Base-by-base conservation (phyloP, 2,113 vertebrate species). In the Dendrocopos noguchii region DNA sequence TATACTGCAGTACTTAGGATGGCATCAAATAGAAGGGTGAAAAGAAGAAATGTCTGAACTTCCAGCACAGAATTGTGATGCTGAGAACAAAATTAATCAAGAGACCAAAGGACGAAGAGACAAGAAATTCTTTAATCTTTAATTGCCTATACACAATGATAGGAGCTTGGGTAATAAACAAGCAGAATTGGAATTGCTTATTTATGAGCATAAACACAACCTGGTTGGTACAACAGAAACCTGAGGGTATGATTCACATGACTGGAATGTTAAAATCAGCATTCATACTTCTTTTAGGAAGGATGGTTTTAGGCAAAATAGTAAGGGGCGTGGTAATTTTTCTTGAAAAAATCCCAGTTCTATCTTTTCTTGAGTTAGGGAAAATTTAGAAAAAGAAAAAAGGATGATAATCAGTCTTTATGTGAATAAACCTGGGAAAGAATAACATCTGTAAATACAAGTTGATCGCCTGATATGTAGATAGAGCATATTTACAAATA, bases 41-140 rank as follows among this genome's bases (percentile, higher is more conserved):
- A 86, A 90, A 94, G 70, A 88, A 12, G 74, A 90, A 91, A 75
- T 8, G 68, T 44, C 63, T n/a, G 70, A 93, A 88, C 76, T 75
- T 94, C 86, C 57, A 55, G 29, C 61, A 57, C 9, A 55, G 61
- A 91, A 84, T 53, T 91, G 39, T 72, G 83, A 91, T 86, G 70
- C 88, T 78, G 50, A 93, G 80, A 90, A 91, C 85, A 95, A 90
- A 95, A 94, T 96, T 91, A 96, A 95, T 95, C 93, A 94, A 93
- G 80, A 93, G 88, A 95, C 85, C 50, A 91, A 95, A 95, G 66
- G 77, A 93, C 0, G 5, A 94, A 80, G 66, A 88, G 44, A 75
- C 74, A 94, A 90, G 66, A 92, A 93, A 94, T 91, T 95, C 86
- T 96, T 96, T 95, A 93, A 95, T 94, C 90, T 95, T 95, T 96